Conservation (phyloP, 1,140 invertebrate genomes). For the Nasonia giraulti region DNA sequence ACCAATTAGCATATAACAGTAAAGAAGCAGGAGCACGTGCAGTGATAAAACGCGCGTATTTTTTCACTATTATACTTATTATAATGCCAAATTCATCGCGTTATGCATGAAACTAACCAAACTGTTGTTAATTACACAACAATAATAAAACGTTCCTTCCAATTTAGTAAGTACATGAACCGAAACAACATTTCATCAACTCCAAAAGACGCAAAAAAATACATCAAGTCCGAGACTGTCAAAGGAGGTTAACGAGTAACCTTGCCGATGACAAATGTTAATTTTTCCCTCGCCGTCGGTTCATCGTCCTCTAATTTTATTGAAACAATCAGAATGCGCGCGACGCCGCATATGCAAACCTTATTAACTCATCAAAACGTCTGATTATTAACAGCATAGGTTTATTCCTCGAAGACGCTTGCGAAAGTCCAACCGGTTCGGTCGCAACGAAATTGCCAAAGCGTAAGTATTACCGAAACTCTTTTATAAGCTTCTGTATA, state of each 20-base stretch:
- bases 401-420: too few species aligned
- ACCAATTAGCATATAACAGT: not conserved
- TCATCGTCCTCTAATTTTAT: constrained; percentile 4
- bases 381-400: not conserved
- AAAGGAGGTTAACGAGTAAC: not conserved
- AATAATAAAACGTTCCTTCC: too few species aligned
- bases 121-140: too few species aligned
- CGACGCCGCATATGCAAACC: not conserved
- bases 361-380: not conserved
- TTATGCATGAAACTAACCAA: too few species aligned
- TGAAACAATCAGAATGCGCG: not conserved
- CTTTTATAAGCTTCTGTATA: too few species aligned
- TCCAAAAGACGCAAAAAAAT: not conserved
- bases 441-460: too few species aligned
- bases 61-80: too few species aligned
- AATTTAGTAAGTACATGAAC: too few species aligned
- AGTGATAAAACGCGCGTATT: not conserved
- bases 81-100: too few species aligned
- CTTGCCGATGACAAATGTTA: not conserved
- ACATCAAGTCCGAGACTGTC: not conserved
- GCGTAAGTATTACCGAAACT: too few species aligned
- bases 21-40: not conserved
- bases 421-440: too few species aligned
- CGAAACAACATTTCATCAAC: not conserved
- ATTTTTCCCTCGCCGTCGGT: not conserved